Conservation (phyloP, 2,888 invertebrate genomes). For the Barypeithes pellucidus region DNA sequence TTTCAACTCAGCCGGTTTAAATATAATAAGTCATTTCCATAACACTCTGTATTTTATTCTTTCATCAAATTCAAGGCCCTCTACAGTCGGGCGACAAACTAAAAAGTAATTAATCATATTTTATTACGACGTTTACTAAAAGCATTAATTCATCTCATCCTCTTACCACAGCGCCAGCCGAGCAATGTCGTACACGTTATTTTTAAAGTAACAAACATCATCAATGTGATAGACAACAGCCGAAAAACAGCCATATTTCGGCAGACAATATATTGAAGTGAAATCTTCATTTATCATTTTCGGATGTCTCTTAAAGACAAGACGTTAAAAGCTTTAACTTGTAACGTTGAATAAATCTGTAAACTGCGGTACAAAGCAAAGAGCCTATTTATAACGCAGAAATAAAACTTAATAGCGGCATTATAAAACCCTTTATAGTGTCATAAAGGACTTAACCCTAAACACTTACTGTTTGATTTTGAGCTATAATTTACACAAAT, state of each 20-base stretch:
- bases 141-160: not conserved
- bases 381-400: conserved; percentile 19
- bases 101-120: not conserved
- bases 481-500: conserved; percentile 25
- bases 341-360: conserved; percentile 43
- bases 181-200: conserved; percentile 11
- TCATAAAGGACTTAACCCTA: conserved; percentile 32
- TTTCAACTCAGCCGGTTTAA: too few relatives aligned
- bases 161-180: not conserved
- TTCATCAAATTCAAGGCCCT: not conserved
- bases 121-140: not conserved
- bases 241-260: conserved; percentile 34
- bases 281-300: conserved; percentile 50
- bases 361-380: conserved; percentile 21
- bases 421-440: conserved; percentile 22
- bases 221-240: conserved; percentile 22
- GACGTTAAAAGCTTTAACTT: conserved; percentile 50
- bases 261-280: conserved; percentile 31
- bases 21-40: too few relatives aligned
- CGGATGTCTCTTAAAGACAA: conserved; percentile 35
- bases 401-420: conserved; percentile 32
- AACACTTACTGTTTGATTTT: conserved; percentile 25
- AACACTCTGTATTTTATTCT: not conserved
- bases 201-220: conserved; percentile 1
- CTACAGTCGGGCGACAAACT: not conserved